Percentiles rank a stretch among this genome's conserved stretches.
phyloP scores from a whole-genome alignment of 37 sponge, comb jelly and placozoan genomes.

The Aplysina aerophoba region DNA sequence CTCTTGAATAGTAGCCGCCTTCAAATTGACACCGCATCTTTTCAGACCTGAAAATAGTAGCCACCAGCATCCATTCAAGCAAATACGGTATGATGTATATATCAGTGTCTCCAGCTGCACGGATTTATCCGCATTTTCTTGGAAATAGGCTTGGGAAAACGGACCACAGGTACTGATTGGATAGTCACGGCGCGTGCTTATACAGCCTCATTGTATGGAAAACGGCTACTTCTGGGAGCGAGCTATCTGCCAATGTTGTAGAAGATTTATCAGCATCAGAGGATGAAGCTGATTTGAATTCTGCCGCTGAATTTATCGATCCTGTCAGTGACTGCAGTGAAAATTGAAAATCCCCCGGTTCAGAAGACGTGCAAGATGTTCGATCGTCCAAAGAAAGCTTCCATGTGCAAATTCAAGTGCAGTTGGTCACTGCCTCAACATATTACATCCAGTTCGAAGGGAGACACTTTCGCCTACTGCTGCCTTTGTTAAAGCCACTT shows the following conservation, averaged over 20 bases:
- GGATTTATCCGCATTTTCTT: not conserved
- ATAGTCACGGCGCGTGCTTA: not conserved
- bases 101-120: not conserved
- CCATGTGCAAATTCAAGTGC: not conserved
- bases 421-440: not conserved
- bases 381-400: too few species aligned
- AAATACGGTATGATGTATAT: not conserved
- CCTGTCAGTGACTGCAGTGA: too few species aligned
- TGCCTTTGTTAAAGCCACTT: slow-evolving; percentile 17
- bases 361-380: not conserved
- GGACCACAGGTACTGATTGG: not conserved
- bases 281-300: not conserved
- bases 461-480: not conserved
- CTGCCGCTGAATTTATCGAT: not conserved
- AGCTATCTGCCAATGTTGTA: too few species aligned
- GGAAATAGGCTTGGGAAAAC: not conserved
- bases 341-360: not conserved
- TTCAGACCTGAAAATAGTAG: too few species aligned
- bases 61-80: too few species aligned
- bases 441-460: not conserved
- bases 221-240: not conserved
- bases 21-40: too few species aligned
- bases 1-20: too few species aligned
- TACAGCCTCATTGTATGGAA: not conserved
- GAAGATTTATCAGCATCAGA: not conserved